These are phyloP conservation scores for Chelonia mydas DNA, from an alignment of 2,797 vertebrate genomes.

Conservation along the genomic window DNA sequence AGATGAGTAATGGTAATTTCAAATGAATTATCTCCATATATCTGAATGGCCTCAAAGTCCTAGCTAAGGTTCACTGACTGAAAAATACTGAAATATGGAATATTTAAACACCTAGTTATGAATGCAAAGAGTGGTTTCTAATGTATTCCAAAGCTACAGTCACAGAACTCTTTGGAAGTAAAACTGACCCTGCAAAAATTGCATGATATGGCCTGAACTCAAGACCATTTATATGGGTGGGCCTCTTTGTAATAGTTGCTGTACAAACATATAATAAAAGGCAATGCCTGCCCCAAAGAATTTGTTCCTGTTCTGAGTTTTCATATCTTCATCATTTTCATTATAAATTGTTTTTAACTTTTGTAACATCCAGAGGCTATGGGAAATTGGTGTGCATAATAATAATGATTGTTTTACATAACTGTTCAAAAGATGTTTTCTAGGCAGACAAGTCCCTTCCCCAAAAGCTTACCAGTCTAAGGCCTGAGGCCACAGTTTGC, in stretches of 20 bases:
- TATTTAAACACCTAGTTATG: neutral
- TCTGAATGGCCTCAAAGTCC: constrained; percentile 40
- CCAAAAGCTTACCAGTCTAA: fast-evolving
- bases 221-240: neutral
- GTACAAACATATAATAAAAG: neutral
- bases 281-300: neutral
- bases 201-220: neutral
- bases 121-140: constrained; percentile 21
- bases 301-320: neutral
- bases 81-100: constrained; percentile 50
- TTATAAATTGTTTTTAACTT: neutral
- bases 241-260: neutral
- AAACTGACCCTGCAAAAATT: neutral
- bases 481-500: neutral
- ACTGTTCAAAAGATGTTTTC: neutral
- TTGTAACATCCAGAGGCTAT: fast-evolving
- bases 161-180: neutral
- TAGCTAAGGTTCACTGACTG: constrained; percentile 33
- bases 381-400: fast-evolving
- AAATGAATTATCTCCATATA: constrained; percentile 33
- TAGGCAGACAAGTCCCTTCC: neutral
- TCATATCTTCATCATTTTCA: neutral
- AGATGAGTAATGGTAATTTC: constrained; percentile 48
- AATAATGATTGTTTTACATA: neutral
- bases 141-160: neutral